Evolutionary conservation across 2,888 invertebrate genomes (phyloP), one percentile per base, ranked within the genome.

Genomic region (Opisthograptis luteolata): DNA sequence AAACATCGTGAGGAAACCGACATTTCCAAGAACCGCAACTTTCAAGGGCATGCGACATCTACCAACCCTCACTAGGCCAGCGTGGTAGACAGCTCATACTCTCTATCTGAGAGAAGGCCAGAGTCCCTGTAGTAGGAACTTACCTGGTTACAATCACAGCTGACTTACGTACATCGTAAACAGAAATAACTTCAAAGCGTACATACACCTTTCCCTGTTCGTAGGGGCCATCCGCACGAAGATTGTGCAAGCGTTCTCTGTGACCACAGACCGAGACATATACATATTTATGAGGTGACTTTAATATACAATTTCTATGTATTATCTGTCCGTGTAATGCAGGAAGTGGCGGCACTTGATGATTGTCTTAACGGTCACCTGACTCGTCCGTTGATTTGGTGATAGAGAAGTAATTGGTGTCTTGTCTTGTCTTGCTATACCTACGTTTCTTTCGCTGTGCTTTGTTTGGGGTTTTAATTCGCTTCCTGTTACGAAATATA

Each of bases 281-380:
- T 89, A 82, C 88, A 90, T 90, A 90, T 90, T 87, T 86, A 90
- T 89, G 86, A 90, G 83, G 76, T 78, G 82, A 81, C 81, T 87
- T 80, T 88, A 87, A 88, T 89, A 86, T 84, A 90, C 88, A 87
- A 88, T 89, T 89, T 90, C 88, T 88, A 89, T 89, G 88, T 89
- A 87, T 88, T 87, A 89, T 87, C 88, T 87, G 77, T 69, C 69
- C 75, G 68, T 74, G 84, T 87, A 86, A 87, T 83, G 82, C 87
- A 87, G 89, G 89, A 90, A 90, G 84, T 81, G 64, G 81, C 66
- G 70, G 73, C 77, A 76, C 73, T 75, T 73, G 74, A 70, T 81
- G 81, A 84, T 86, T 84, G 87, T 85, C 80, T 84, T 87, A 89
- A 88, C 87, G 87, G 88, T 87, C 84, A 80, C 78, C 79, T 68